These are phyloP conservation scores for Bostrychus sinensis DNA, from an alignment of 2,113 vertebrate genomes.

Conservation along the genomic window DNA sequence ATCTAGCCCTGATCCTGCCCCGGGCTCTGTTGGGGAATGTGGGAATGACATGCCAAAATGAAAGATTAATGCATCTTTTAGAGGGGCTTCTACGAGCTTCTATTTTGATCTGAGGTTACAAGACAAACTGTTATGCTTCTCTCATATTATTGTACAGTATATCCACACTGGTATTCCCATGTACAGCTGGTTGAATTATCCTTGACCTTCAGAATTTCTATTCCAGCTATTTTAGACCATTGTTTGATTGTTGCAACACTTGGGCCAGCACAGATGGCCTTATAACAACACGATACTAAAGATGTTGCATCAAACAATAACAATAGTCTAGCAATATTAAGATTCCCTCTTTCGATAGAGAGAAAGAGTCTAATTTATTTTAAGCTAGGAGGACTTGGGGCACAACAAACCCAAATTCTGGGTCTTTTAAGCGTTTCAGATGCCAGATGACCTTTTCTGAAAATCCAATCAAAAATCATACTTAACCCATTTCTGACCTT, in stretches of 20 bases:
- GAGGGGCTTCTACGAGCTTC: slow-evolving; percentile 14
- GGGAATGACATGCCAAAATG: slow-evolving; percentile 29
- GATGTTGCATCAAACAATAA: no score
- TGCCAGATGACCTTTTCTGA: no score
- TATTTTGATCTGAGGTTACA: slow-evolving; percentile 18
- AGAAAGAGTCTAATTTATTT: no score
- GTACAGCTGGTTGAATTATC: slow-evolving; percentile 6
- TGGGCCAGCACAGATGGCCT: slow-evolving; percentile 54
- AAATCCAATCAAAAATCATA: no score
- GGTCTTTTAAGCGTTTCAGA: no score
- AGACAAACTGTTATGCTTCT: not conserved
- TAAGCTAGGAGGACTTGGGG: no score
- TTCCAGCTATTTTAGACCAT: slow-evolving; percentile 15
- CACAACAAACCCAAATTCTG: no score
- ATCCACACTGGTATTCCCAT: no score
- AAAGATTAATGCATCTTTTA: slow-evolving; percentile 43
- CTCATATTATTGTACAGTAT: not conserved
- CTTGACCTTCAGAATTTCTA: not conserved
- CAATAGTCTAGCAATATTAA: no score
- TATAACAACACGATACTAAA: slow-evolving; percentile 29
- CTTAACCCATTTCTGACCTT: no score
- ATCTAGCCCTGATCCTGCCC: slow-evolving; percentile 11
- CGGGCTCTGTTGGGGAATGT: slow-evolving; percentile 35
- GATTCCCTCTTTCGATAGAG: no score
- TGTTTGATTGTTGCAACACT: slow-evolving; percentile 39